Percentiles rank a stretch among this genome's conserved stretches.
Conservation (phyloP, 2,797 vertebrate genomes). For the Sparidentex hasta region DNA sequence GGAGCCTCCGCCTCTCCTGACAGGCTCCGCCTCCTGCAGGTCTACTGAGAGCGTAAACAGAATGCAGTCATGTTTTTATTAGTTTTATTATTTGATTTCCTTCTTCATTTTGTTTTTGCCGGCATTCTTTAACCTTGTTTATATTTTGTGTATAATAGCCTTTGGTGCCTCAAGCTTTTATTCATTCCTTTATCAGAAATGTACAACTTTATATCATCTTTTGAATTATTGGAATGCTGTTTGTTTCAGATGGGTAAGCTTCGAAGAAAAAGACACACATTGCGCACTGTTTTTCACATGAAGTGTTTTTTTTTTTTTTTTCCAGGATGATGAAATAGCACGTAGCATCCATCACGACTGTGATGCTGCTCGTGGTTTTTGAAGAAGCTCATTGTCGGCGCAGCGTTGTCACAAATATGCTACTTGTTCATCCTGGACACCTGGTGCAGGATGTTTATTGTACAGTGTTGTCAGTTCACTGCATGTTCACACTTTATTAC, state of each 20-base stretch:
- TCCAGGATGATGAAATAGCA: constrained; percentile 48
- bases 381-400: constrained; percentile 41
- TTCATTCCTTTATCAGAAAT: constrained; percentile 87
- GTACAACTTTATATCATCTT: constrained; percentile 70
- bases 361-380: constrained; percentile 23
- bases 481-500: constrained; percentile 65
- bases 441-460: constrained; percentile 51
- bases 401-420: constrained; percentile 43
- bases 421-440: constrained; percentile 51
- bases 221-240: constrained; percentile 67
- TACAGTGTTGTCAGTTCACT: constrained; percentile 63
- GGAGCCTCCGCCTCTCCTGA: constrained; percentile 44
- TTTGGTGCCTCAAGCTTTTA: constrained; percentile 87
- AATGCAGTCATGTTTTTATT: constrained; percentile 56
- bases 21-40: constrained; percentile 25
- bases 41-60: constrained; percentile 68
- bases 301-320: constrained; percentile 39
- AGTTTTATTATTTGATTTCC: neutral
- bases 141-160: constrained; percentile 81
- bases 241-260: constrained; percentile 65
- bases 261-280: constrained; percentile 39
- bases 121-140: constrained; percentile 71
- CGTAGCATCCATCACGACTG: constrained; percentile 28
- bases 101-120: constrained; percentile 53
- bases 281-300: constrained; percentile 62